These are phyloP conservation scores for Dasyornis broadbenti DNA, from an alignment of 2,113 vertebrate species.

Conservation along the genomic window DNA sequence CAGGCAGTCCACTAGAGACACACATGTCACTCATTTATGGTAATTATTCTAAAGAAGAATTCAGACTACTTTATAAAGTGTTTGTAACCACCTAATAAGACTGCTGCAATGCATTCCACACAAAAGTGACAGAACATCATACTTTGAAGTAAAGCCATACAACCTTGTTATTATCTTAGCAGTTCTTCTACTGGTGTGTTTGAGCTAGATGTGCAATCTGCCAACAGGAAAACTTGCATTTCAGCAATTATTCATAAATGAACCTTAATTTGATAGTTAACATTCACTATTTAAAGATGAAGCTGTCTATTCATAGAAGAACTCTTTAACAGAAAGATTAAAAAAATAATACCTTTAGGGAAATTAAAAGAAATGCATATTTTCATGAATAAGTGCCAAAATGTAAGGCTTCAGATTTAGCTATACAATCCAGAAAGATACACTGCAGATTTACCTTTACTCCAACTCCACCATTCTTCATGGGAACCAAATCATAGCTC, in stretches of 20 bases:
- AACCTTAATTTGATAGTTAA: not conserved
- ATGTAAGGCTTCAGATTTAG: not conserved
- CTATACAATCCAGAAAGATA: not conserved
- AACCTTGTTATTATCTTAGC: not conserved
- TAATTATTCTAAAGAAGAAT: not conserved
- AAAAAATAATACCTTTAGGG: not conserved
- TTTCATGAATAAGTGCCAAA: not conserved
- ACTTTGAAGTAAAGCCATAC: not conserved
- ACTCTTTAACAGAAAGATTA: not conserved
- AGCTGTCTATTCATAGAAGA: not conserved
- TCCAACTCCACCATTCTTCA: constrained; percentile 78
- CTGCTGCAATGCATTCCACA: not conserved
- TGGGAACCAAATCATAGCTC: constrained; percentile 77
- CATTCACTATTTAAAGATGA: not conserved
- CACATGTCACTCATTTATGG: not conserved
- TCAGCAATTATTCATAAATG: not conserved
- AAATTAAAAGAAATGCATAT: not conserved
- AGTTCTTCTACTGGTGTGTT: not conserved
- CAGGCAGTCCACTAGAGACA: not conserved
- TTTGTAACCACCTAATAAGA: not conserved
- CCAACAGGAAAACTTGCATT: not conserved
- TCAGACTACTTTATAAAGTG: not conserved
- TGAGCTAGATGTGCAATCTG: not conserved
- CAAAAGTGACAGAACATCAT: not conserved
- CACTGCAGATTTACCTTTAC: constrained; percentile 70